Evolutionary conservation across 2,797 vertebrate species (phyloP).

Genomic region (Thripadectes ignobilis): DNA sequence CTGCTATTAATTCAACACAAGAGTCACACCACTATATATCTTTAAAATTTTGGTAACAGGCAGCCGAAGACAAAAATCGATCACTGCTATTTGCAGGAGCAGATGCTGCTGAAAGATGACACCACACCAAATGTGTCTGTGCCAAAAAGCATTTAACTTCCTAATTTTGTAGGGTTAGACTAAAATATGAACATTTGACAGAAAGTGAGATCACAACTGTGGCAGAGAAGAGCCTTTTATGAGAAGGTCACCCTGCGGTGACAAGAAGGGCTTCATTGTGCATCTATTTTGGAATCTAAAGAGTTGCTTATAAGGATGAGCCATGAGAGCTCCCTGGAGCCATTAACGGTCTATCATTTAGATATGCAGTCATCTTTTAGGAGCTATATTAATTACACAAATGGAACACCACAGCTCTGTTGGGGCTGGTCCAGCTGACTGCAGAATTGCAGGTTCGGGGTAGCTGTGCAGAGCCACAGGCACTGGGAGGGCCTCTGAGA

Average conservation of each 20-base stretch:
- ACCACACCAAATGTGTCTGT: not conserved
- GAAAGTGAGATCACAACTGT: conserved; percentile 25
- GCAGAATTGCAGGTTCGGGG: conserved; percentile 8
- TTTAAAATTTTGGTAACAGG: conserved; percentile 20
- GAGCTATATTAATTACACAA: conserved; percentile 67
- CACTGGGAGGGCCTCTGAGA: accelerated
- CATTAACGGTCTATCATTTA: conserved; percentile 18
- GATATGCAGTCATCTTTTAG: conserved; percentile 36
- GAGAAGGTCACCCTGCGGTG: conserved; percentile 31
- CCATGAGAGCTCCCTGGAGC: conserved; percentile 9
- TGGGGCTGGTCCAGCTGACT: conserved; percentile 41
- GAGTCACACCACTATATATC: not conserved
- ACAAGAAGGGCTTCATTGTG: conserved; percentile 3
- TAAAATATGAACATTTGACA: conserved; percentile 38
- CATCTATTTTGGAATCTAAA: conserved; percentile 8
- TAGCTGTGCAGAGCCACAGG: not conserved
- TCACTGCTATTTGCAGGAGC: conserved; percentile 26
- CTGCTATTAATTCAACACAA: conserved; percentile 38
- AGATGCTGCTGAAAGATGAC: conserved; percentile 23
- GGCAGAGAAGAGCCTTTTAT: not conserved
- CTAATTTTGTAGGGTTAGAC: conserved; percentile 21
- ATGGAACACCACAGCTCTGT: conserved; percentile 41
- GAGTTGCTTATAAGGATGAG: not conserved
- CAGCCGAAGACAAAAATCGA: conserved; percentile 35
- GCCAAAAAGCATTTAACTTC: conserved; percentile 50